Percentiles rank a stretch among this genome's conserved stretches.
Evolutionary conservation across 2,888 invertebrate genomes (phyloP).

Genomic region (Kuschelorhynchus macadamiae): DNA sequence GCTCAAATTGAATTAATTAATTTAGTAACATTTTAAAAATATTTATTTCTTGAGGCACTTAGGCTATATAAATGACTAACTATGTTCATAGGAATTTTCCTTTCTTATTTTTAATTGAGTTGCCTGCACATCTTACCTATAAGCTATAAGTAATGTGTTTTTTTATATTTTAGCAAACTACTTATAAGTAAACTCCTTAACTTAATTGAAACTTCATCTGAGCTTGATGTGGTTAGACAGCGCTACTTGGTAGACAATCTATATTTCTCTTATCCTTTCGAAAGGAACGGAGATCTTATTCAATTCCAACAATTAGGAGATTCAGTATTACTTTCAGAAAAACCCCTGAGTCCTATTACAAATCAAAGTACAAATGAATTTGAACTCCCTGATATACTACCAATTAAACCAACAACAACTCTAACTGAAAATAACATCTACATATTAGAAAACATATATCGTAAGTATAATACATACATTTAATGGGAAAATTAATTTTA

Average conservation of each 20-base stretch:
- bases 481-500: too few species aligned
- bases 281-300: constrained; percentile 74
- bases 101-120: too few species aligned
- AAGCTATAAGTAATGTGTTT: too few species aligned
- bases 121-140: too few species aligned
- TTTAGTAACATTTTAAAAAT: too few species aligned
- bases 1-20: too few species aligned
- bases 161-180: constrained; percentile 73
- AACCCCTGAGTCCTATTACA: constrained; percentile 72
- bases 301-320: constrained; percentile 78
- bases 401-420: constrained; percentile 81
- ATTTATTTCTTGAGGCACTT: too few species aligned
- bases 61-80: too few species aligned
- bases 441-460: constrained; percentile 74
- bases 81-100: too few species aligned
- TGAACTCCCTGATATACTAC: constrained; percentile 80
- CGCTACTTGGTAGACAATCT: constrained; percentile 75
- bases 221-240: constrained; percentile 71
- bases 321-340: constrained; percentile 76
- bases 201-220: constrained; percentile 77
- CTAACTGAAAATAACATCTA: constrained; percentile 77
- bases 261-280: constrained; percentile 72
- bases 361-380: constrained; percentile 70
- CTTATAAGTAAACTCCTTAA: constrained; percentile 77
- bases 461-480: constrained; percentile 73